Base-by-base conservation (phyloP, 2,113 vertebrate genomes). In the Caranx ignobilis region DNA sequence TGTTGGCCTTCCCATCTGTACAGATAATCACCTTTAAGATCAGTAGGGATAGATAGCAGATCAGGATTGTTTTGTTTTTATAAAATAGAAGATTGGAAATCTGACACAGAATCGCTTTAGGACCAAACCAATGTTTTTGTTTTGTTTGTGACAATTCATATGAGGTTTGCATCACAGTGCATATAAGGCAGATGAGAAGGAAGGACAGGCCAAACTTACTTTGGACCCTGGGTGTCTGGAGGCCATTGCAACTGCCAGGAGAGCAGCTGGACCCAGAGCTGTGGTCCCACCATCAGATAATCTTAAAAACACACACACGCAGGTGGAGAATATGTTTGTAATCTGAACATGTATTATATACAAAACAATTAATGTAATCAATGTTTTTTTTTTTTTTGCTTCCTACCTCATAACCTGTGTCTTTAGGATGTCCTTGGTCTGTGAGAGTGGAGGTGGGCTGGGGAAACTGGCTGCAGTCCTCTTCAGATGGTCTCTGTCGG, bases 1-100 rank as follows among this genome's bases (percentile, higher is more conserved):
- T 92, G 89, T 95, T 96, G 50, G 95, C 95, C 84, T 92, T 95
- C 54, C 95, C 95, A 15, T 95, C 95, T 64, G 95, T 95, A 79
- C 94, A 95, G 79, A 96, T 92, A 63, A 96, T 94, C 60, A 96
- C 95, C 95, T 96, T 89, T 1, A 37, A 60, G 39, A 87, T 81
- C 84, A 81, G 82, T n/a, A 82, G 48, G 52, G 13, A 82, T 52
- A 84, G 11, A 82, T 52, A 84, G 10, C 48, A 19, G 37, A 78
- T 77, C 62, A 73, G 75, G 3, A 74, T 26, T 55, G 8, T 31
- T 54, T 43, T 66, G 35, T 64, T 48, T 60, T 75, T 10, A 35
- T 41, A 48, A 2, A 39, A 56, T 2, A 54, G 31, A 43, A 59
- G 75, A 32, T 19, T 48, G 16, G 7, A 48, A 48, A 18, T 6